Evolutionary conservation across 2,113 vertebrate species (phyloP).

Genomic region (Tichodroma muraria): DNA sequence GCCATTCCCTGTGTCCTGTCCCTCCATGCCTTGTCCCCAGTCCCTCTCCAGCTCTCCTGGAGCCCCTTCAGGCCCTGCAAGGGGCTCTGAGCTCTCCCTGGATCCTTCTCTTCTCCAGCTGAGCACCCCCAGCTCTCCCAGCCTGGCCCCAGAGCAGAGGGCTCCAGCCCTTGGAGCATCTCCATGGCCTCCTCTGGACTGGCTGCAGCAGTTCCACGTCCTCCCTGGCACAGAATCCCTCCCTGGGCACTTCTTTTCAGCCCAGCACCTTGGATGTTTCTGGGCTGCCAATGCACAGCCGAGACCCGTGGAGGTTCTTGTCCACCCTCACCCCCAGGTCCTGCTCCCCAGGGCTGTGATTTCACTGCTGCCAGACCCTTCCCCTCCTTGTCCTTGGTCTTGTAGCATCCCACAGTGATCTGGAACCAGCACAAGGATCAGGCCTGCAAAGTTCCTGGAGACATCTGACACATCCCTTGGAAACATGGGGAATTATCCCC

Average conservation of each 20-base stretch:
- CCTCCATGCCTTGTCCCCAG: not conserved
- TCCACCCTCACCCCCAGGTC: not conserved
- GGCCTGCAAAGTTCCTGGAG: not conserved
- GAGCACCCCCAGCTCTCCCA: not conserved
- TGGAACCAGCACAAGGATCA: not conserved
- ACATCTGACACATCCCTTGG: not conserved
- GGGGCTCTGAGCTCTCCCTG: not conserved
- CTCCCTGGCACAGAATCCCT: not conserved
- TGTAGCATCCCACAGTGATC: not conserved
- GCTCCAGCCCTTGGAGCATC: not conserved
- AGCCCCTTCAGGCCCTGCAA: not conserved
- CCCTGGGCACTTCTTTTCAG: not conserved
- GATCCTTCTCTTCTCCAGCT: not conserved
- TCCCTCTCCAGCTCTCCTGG: not conserved
- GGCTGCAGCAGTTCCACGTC: not conserved
- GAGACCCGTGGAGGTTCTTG: not conserved
- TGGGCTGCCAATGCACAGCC: not conserved
- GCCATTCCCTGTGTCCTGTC: not conserved
- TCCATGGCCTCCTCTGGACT: not conserved
- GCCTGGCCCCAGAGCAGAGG: not conserved
- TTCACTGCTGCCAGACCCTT: not conserved
- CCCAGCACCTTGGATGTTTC: not conserved
- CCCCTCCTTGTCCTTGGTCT: not conserved
- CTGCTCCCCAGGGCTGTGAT: not conserved
- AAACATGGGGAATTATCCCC: rapidly evolving